A percentile compares a stretch with the other conserved stretches of the same genome.
phyloP scores from a whole-genome alignment of 2,888 invertebrate genomes.

The Eupithecia exiguata region DNA sequence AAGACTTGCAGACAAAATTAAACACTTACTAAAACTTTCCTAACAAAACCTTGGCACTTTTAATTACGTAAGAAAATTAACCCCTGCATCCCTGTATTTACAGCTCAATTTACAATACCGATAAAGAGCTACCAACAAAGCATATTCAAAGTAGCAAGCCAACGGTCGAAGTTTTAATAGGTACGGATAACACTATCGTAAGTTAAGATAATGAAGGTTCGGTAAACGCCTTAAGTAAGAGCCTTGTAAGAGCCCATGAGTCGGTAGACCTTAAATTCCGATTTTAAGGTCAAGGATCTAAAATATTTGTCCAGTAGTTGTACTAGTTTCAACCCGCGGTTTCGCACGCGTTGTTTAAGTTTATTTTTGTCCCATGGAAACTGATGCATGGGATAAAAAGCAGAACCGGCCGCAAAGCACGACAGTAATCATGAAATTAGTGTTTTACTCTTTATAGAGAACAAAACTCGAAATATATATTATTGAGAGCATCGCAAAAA shows the following conservation, averaged over 20 bases:
- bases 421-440: too few relatives aligned
- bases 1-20: conserved; percentile 23
- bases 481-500: too few relatives aligned
- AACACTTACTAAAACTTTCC: conserved; percentile 20
- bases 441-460: too few relatives aligned
- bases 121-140: conserved; percentile 36
- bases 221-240: conserved; percentile 6
- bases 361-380: too few relatives aligned
- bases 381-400: too few relatives aligned
- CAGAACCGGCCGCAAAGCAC: too few relatives aligned
- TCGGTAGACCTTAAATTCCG: background rate
- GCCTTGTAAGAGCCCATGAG: conserved; percentile 12
- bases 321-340: background rate
- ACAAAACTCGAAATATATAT: too few relatives aligned
- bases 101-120: conserved; percentile 33
- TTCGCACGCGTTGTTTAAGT: too few relatives aligned
- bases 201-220: conserved; percentile 24
- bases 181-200: conserved; percentile 33
- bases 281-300: background rate
- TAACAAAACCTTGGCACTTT: conserved; percentile 26
- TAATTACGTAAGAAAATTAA: conserved; percentile 32
- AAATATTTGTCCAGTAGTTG: background rate
- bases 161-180: conserved; percentile 38
- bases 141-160: conserved; percentile 37
- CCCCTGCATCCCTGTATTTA: conserved; percentile 33